A percentile compares a stretch with the other conserved stretches of the same genome.
phyloP scores from a whole-genome alignment of 2,797 vertebrate species.

The Labroides dimidiatus region DNA sequence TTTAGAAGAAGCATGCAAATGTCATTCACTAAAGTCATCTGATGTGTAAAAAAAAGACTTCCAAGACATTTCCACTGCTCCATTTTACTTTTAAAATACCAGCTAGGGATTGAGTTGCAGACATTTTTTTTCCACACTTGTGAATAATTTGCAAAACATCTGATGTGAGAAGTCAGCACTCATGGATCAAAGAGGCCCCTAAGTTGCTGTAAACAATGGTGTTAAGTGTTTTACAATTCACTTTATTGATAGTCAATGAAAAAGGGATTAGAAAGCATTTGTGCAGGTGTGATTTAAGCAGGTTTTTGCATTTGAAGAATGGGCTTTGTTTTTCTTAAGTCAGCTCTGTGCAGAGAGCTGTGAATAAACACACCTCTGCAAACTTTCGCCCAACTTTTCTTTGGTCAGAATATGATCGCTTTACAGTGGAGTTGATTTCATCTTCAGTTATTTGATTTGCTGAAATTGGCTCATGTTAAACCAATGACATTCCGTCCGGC shows the following conservation, averaged over 20 bases:
- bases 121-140: neutral
- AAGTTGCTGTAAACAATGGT: neutral
- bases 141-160: neutral
- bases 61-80: neutral
- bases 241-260: neutral
- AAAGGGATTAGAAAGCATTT: neutral
- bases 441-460: conserved; percentile 39
- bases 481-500: conserved; percentile 18
- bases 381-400: conserved; percentile 1
- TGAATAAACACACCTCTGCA: conserved; percentile 6
- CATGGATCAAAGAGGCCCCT: neutral
- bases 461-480: conserved; percentile 36
- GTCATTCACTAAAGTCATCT: conserved; percentile 8
- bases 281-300: neutral
- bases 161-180: neutral
- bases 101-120: neutral
- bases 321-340: neutral
- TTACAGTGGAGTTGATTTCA: conserved; percentile 16
- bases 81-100: conserved; percentile 8
- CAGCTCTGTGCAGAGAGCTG: neutral
- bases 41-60: conserved; percentile 4
- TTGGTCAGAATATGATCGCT: conserved; percentile 19
- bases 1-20: conserved; percentile 11
- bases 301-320: neutral
- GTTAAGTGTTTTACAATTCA: neutral